Percentiles rank a stretch among this genome's conserved stretches.
These are phyloP conservation scores for Heteromyza rotundicornis DNA, from an alignment of 2,888 invertebrate species.

Conservation along the genomic window DNA sequence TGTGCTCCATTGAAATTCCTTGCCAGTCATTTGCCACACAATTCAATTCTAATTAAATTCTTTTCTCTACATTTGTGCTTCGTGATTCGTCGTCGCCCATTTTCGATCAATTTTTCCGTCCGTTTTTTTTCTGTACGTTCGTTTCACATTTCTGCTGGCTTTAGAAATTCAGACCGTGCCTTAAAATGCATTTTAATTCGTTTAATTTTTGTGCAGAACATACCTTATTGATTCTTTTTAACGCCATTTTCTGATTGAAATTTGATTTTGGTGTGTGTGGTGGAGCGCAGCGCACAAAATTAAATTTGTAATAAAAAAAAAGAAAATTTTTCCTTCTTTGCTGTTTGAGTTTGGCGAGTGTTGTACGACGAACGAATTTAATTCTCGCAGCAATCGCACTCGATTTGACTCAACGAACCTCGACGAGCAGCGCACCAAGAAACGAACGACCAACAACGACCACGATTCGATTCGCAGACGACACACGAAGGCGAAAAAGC, in stretches of 20 bases:
- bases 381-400: slow-evolving; percentile 42
- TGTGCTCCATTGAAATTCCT: slow-evolving; percentile 3
- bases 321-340: slow-evolving; percentile 31
- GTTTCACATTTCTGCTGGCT: slow-evolving; percentile 59
- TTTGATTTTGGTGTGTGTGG: slow-evolving; percentile 52
- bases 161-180: slow-evolving; percentile 39
- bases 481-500: slow-evolving; percentile 18
- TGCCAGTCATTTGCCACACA: no score
- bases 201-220: slow-evolving; percentile 42
- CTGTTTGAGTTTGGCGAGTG: slow-evolving; percentile 21
- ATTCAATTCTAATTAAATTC: slow-evolving; percentile 2
- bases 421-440: slow-evolving; percentile 8
- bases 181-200: slow-evolving; percentile 39
- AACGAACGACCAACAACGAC: slow-evolving; percentile 33
- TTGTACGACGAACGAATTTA: slow-evolving; percentile 36
- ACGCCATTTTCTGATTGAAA: slow-evolving; percentile 77
- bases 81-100: slow-evolving; percentile 35
- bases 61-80: neutral
- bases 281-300: slow-evolving; percentile 38
- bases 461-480: slow-evolving; percentile 15
- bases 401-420: slow-evolving; percentile 34
- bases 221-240: slow-evolving; percentile 95
- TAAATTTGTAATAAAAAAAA: slow-evolving; percentile 35
- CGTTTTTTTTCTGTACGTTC: slow-evolving; percentile 36
- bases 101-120: slow-evolving; percentile 40